A percentile compares a stretch with the other conserved stretches of the same genome.
Evolutionary conservation across 1,140 invertebrate species (phyloP).

Genomic region (Atta colombica): DNA sequence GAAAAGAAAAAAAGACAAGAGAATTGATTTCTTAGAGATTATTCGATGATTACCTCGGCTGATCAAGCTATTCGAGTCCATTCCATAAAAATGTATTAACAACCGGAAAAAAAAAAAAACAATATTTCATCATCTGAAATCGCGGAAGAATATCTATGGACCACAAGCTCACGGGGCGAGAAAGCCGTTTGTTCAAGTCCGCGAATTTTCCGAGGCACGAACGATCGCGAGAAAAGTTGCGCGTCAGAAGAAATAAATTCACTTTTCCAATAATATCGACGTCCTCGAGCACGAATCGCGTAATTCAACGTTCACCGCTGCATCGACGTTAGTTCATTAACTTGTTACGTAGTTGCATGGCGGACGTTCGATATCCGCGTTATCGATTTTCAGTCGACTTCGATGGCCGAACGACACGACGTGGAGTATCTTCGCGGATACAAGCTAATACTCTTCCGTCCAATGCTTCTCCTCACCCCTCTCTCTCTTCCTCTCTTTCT

Average conservation of each 20-base stretch:
- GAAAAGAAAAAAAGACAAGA: neutral
- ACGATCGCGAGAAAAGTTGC: constrained; percentile 54
- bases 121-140: constrained; percentile 29
- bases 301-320: constrained; percentile 46
- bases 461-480: neutral
- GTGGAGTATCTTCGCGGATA: constrained; percentile 52
- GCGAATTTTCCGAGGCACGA: constrained; percentile 48
- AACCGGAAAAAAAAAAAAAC: constrained; percentile 29
- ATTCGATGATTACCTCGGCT: constrained; percentile 29
- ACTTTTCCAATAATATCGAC: constrained; percentile 45
- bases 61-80: constrained; percentile 12
- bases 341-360: constrained; percentile 60
- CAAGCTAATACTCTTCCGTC: constrained; percentile 58
- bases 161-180: neutral
- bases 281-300: constrained; percentile 31
- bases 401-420: constrained; percentile 52
- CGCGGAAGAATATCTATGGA: neutral
- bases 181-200: constrained; percentile 30
- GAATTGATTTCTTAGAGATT: neutral
- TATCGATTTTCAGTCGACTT: constrained; percentile 61
- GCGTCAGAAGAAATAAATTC: constrained; percentile 54
- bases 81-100: constrained; percentile 18
- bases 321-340: constrained; percentile 62
- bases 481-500: neutral
- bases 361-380: constrained; percentile 48